Base-by-base conservation (phyloP, 2,888 invertebrate genomes). In the Phaedon cochleariae region DNA sequence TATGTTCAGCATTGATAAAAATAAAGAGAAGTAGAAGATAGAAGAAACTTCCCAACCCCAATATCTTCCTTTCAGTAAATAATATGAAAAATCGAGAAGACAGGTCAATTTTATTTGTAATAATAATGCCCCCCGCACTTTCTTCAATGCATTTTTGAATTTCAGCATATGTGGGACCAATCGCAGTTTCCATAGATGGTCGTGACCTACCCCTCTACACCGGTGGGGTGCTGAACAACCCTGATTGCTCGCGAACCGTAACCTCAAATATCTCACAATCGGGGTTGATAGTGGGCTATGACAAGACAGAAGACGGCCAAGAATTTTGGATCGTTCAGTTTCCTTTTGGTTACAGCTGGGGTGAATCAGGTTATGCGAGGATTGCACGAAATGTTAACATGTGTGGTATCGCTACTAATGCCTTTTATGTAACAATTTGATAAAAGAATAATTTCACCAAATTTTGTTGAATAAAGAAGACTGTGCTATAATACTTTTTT, bases 291-390 rank as follows among this genome's bases (percentile, higher is more conserved):
- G 41, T 41, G 6, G 41, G 41, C 41, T 41, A 34, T 34, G 31
- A 34, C 31, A 10, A 5, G 18, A 12, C 1, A 9, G 18, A 59
- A 26, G 15, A 26, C 15, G 45, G 22, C 4, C 6, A 37, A n/a
- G 41, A 48, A 15, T 51, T 45, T 17, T 61, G 61, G 61, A 53
- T 53, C 31, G 29, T 61, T 4, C 41, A 61, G 41, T 53, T 53
- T n/a, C 37, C 61, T n/a, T 61, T 41, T 26, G 61, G 61, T 20
- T 6, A n/a, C 4, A 12, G 22, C 10, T 61, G 52, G 45, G 61
- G 61, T 15, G 61, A 60, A 10, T 21, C 34, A 3, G 52, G 60
- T 52, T 60, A 52, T 17, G 45, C 52, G 5, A 51, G 52, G 54
- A 17, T 62, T 0, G 22, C 22, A 5, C 10, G 59, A 49, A 37